Evolutionary conservation across 2,113 vertebrate species (phyloP).

Genomic region (Ginglymostoma cirratum): DNA sequence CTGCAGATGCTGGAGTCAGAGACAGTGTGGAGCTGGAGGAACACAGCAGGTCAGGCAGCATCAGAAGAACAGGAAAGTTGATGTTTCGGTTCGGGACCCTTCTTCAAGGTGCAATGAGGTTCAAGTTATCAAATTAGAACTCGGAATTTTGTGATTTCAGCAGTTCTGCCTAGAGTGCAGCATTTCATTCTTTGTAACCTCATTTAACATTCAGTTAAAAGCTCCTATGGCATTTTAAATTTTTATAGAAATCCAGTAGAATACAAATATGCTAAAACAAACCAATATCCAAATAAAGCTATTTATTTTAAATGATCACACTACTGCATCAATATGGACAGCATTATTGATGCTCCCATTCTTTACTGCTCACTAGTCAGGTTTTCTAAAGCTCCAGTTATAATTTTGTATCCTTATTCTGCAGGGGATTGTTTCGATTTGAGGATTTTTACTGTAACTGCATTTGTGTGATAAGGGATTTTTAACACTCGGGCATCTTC

Average conservation of each 20-base stretch:
- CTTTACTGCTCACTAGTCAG: constrained; percentile 52
- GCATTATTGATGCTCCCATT: constrained; percentile 39
- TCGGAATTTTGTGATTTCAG: background rate
- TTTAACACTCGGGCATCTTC: constrained; percentile 50
- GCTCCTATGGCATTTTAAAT: background rate
- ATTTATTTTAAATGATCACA: background rate
- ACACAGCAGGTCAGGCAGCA: too few relatives aligned
- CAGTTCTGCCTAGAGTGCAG: background rate
- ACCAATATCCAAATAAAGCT: background rate
- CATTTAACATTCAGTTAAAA: background rate
- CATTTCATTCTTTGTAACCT: background rate
- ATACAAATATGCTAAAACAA: background rate
- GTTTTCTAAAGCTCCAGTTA: constrained; percentile 46
- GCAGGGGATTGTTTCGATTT: constrained; percentile 58
- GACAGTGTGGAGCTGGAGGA: too few relatives aligned
- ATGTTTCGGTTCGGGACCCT: too few relatives aligned
- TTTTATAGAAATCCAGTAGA: background rate
- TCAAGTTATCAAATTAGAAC: background rate
- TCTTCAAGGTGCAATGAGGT: too few relatives aligned
- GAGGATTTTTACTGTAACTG: constrained; percentile 59
- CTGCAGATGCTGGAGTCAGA: too few relatives aligned
- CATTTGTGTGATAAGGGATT: constrained; percentile 56
- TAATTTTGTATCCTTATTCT: constrained; percentile 59
- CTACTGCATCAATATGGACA: too few relatives aligned
- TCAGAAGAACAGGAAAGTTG: too few relatives aligned